phyloP scores from a whole-genome alignment of 2,888 invertebrate species.

The Catonia carolina region DNA sequence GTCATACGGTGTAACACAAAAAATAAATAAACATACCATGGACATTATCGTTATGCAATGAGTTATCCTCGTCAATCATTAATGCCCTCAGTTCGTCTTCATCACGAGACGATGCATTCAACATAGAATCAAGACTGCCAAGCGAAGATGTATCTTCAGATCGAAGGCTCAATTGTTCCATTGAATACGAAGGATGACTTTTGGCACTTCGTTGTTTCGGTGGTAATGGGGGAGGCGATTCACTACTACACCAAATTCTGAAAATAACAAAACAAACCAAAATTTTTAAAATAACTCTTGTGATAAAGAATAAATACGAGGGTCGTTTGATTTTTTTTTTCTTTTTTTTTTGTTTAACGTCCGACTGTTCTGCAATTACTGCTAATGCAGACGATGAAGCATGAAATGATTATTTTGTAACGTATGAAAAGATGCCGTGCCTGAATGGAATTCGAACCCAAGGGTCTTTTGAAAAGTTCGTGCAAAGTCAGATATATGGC shows the following conservation, averaged over 20 bases:
- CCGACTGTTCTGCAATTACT: too few species aligned
- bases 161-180: conserved; percentile 47
- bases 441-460: too few species aligned
- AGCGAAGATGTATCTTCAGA: conserved; percentile 64
- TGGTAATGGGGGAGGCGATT: conserved; percentile 54
- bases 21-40: conserved; percentile 40
- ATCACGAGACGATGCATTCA: conserved; percentile 81
- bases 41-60: conserved; percentile 35
- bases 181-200: conserved; percentile 21
- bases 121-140: conserved; percentile 79
- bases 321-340: too few species aligned
- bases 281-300: not conserved
- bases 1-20: too few species aligned
- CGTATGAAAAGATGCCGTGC: too few species aligned
- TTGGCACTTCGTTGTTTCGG: conserved; percentile 44
- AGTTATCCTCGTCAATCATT: conserved; percentile 40
- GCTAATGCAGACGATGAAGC: too few species aligned
- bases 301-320: too few species aligned
- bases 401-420: too few species aligned
- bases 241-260: conserved; percentile 30
- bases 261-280: not conserved
- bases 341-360: too few species aligned
- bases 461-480: too few species aligned
- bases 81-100: conserved; percentile 58
- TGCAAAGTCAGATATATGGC: too few species aligned